phyloP scores from a whole-genome alignment of 2,113 vertebrate genomes.

The Phalacrocorax brasilianus region DNA sequence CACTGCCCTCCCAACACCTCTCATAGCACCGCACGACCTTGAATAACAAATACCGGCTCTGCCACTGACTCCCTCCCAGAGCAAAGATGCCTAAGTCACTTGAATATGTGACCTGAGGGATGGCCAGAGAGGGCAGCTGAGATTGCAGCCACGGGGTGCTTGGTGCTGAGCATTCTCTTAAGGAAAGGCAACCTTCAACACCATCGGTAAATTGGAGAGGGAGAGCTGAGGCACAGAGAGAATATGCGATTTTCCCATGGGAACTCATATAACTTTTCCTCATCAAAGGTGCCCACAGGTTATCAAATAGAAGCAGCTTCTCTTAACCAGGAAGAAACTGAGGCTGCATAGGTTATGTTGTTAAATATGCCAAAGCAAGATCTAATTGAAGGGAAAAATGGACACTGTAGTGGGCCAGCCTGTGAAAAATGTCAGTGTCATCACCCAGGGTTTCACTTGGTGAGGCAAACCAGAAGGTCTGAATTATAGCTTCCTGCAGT shows the following conservation, averaged over 20 bases:
- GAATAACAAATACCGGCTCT: neutral
- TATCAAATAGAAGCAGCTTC: neutral
- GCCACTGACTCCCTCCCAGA: neutral
- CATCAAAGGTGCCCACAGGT: neutral
- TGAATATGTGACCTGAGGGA: accelerated
- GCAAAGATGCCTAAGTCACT: neutral
- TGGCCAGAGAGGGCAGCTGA: neutral
- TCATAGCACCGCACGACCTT: neutral
- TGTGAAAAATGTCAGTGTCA: neutral
- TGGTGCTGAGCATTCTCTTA: neutral
- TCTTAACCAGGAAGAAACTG: neutral
- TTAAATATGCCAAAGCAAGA: neutral
- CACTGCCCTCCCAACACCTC: neutral
- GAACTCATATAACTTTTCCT: neutral
- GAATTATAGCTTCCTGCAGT: neutral
- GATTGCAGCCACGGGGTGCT: neutral
- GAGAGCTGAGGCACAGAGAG: neutral
- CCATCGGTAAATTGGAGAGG: neutral
- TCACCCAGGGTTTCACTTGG: neutral
- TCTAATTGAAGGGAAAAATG: neutral
- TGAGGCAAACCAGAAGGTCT: constrained; percentile 8
- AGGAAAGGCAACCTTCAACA: neutral
- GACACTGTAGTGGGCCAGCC: neutral
- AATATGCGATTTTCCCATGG: neutral
- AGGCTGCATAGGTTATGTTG: neutral